A percentile compares a stretch with the other conserved stretches of the same genome.
Conservation (phyloP, 1,140 invertebrate species). For the Aphis craccivora region DNA sequence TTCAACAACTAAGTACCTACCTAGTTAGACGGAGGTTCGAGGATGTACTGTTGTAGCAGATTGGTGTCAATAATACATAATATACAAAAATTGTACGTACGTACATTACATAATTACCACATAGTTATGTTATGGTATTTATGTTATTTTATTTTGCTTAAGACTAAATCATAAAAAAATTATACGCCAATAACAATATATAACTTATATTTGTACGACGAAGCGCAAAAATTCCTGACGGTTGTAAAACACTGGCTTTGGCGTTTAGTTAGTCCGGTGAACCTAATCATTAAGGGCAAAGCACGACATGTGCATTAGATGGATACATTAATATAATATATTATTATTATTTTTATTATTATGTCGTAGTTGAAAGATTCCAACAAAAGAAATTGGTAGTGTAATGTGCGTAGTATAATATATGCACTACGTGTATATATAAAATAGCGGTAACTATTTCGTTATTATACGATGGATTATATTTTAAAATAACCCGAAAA, state of each 20-base stretch:
- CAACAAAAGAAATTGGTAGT: background rate
- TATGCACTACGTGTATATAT: background rate
- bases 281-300: background rate
- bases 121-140: background rate
- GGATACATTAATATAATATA: background rate
- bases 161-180: background rate
- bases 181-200: conserved; percentile 5
- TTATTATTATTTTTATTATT: background rate
- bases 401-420: too few species aligned
- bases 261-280: background rate
- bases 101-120: background rate
- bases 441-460: background rate
- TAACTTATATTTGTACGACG: background rate
- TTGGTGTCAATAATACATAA: background rate
- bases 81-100: background rate
- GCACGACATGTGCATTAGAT: background rate
- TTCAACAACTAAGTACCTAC: background rate
- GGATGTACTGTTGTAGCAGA: background rate
- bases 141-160: background rate
- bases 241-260: background rate
- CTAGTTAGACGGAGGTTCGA: background rate
- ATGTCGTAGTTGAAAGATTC: background rate
- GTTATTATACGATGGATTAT: background rate
- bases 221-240: background rate
- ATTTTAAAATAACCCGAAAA: background rate